Evolutionary conservation across 1,140 invertebrate genomes (phyloP).

Genomic region (Listronotus oregonensis): DNA sequence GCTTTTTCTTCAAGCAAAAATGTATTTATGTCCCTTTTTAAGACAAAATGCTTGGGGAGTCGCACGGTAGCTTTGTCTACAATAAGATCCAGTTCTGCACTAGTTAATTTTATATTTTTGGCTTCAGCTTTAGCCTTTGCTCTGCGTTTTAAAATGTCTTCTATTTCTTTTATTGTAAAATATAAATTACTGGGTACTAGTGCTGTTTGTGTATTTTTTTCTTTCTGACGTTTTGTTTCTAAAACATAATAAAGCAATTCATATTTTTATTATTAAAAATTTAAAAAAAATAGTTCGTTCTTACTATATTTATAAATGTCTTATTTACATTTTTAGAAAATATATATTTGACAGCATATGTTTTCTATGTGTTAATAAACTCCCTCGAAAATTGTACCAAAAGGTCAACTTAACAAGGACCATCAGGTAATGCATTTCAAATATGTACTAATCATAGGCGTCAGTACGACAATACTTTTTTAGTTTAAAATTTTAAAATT

Average conservation of each 20-base stretch:
- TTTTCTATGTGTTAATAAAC: no score
- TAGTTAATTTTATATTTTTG: conserved; percentile 46
- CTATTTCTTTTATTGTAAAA: conserved; percentile 45
- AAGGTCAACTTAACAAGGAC: no score
- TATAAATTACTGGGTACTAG: not conserved
- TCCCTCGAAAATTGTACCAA: no score
- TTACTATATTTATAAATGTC: no score
- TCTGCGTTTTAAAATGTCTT: conserved; percentile 43
- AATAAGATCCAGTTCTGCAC: conserved; percentile 45
- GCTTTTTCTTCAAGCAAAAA: conserved; percentile 38
- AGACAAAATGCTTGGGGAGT: conserved; percentile 31
- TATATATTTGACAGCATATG: no score
- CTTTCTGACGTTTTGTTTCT: not conserved
- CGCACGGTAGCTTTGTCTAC: conserved; percentile 42
- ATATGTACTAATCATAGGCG: no score
- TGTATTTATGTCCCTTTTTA: conserved; percentile 42
- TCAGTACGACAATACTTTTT: no score
- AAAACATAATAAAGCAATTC: not conserved
- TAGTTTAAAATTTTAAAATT: no score
- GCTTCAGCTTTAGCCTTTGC: conserved; percentile 44
- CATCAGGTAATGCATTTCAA: no score
- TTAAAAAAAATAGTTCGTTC: no score
- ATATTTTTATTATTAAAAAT: no score
- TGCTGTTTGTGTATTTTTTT: not conserved
- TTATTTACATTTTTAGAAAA: no score